Conservation (phyloP, 37 sponge, comb jelly and placozoan species). For the Bolinopsis microptera region DNA sequence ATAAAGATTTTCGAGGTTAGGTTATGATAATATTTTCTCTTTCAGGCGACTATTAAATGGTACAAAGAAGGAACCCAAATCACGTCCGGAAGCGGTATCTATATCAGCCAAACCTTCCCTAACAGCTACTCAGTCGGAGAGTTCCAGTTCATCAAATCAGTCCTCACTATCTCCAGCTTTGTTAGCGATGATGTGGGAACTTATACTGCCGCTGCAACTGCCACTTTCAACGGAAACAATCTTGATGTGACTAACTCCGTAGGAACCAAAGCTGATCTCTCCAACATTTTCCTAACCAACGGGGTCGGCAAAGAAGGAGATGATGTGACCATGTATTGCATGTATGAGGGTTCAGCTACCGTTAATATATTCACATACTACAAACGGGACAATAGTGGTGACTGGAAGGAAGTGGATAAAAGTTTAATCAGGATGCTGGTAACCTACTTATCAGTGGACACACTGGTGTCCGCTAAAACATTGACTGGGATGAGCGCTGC, state of each 20-base stretch:
- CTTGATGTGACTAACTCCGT: neutral
- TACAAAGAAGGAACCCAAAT: neutral
- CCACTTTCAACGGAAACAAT: neutral
- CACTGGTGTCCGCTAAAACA: neutral
- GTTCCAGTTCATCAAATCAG: slow-evolving; percentile 13
- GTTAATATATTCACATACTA: neutral
- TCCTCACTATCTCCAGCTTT: neutral
- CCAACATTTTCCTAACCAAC: neutral
- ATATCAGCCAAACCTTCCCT: neutral
- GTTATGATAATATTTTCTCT: no score
- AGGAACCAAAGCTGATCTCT: neutral
- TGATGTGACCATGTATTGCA: slow-evolving; percentile 17
- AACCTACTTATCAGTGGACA: neutral
- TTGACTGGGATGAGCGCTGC: neutral
- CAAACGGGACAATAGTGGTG: neutral
- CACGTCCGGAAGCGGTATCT: neutral
- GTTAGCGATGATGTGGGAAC: neutral
- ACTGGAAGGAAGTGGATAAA: neutral
- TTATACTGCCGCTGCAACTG: neutral
- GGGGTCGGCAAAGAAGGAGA: neutral
- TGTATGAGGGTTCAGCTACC: slow-evolving; percentile 23
- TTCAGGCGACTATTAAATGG: neutral
- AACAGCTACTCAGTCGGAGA: neutral
- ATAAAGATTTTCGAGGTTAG: no score
- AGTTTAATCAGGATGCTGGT: no score